phyloP scores from a whole-genome alignment of 2,888 invertebrate genomes.

The Melinaea marsaeus region DNA sequence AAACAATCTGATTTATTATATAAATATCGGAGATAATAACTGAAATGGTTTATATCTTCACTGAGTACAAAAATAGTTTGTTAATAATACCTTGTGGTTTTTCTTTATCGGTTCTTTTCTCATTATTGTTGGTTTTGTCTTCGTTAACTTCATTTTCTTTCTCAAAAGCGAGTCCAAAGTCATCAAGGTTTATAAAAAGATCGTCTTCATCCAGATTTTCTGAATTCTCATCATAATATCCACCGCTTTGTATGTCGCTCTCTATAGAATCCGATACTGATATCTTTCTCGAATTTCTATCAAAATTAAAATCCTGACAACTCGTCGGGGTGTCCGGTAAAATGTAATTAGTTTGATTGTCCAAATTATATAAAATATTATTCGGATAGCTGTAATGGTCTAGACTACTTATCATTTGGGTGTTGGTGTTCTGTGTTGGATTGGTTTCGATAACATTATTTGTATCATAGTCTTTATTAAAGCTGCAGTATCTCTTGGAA shows the following conservation, averaged over 20 bases:
- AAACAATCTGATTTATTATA: conserved; percentile 31
- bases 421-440: conserved; percentile 35
- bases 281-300: conserved; percentile 57
- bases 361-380: conserved; percentile 65
- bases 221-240: conserved; percentile 67
- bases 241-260: conserved; percentile 65
- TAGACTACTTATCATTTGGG: conserved; percentile 52
- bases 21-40: neutral
- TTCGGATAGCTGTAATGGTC: conserved; percentile 73
- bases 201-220: conserved; percentile 70
- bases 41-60: neutral
- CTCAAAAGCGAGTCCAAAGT: conserved; percentile 63
- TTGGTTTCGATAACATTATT: conserved; percentile 34
- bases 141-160: conserved; percentile 48
- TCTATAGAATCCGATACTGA: conserved; percentile 69
- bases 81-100: conserved; percentile 58
- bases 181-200: conserved; percentile 68
- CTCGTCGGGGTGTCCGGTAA: conserved; percentile 70
- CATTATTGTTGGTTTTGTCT: conserved; percentile 37
- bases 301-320: conserved; percentile 64
- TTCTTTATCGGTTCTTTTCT: conserved; percentile 52
- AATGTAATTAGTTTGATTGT: conserved; percentile 56
- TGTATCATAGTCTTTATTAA: conserved; percentile 39
- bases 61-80: neutral
- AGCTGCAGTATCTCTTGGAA: conserved; percentile 62